Percentiles rank a stretch among this genome's conserved stretches.
phyloP scores from a whole-genome alignment of 2,888 invertebrate species.

The Idaea aversata region DNA sequence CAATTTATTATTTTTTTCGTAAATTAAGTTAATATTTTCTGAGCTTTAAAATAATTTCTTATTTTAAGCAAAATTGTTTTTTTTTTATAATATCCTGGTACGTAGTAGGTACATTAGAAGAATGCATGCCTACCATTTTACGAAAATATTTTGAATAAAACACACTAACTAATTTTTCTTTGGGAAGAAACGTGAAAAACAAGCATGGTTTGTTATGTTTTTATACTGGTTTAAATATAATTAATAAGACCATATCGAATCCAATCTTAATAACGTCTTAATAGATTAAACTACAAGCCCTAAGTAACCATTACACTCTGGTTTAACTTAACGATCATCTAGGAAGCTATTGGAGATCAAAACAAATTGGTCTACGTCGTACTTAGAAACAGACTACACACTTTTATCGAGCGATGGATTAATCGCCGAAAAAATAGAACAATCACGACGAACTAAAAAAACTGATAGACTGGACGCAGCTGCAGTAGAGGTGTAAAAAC shows the following conservation, averaged over 20 bases:
- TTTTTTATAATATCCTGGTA: too few species aligned
- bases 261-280: not conserved
- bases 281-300: not conserved
- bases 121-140: too few species aligned
- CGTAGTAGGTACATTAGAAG: too few species aligned
- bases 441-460: not conserved
- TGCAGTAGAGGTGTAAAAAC: conserved; percentile 13
- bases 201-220: too few species aligned
- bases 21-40: too few species aligned
- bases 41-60: too few species aligned
- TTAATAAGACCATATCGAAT: not conserved
- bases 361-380: not conserved
- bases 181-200: too few species aligned
- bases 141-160: too few species aligned
- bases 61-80: too few species aligned
- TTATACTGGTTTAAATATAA: too few species aligned
- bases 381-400: not conserved
- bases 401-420: not conserved
- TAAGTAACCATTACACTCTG: not conserved
- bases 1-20: too few species aligned
- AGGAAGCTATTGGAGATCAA: not conserved
- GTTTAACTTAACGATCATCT: not conserved
- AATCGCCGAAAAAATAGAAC: not conserved
- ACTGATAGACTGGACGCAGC: not conserved
- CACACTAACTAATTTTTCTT: too few species aligned